Percentiles rank a stretch among this genome's conserved stretches.
Evolutionary conservation across 2,113 vertebrate species (phyloP).

Genomic region (Rhineura floridana): DNA sequence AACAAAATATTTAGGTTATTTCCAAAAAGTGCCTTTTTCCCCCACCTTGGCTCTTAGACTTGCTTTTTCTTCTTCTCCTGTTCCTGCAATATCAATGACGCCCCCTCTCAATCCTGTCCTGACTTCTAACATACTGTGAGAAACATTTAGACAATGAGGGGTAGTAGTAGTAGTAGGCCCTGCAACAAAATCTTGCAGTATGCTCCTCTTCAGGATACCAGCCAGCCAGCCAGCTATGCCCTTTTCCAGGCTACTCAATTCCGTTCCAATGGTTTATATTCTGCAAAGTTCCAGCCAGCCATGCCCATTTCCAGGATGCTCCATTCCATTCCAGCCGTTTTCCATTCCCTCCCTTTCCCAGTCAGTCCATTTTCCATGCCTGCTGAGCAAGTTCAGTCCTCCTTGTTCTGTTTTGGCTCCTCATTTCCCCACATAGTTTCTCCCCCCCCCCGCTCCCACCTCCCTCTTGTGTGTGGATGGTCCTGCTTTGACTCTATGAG

Average conservation of each 20-base stretch:
- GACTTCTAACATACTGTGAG: neutral
- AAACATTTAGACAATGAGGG: neutral
- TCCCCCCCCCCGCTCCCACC: no score
- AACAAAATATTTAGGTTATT: neutral
- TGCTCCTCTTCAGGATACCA: neutral
- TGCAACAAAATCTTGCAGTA: neutral
- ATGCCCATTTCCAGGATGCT: neutral
- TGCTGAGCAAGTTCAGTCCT: no score
- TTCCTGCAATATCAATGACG: neutral
- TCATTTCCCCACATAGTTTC: no score
- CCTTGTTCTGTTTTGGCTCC: no score
- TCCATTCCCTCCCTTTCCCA: no score
- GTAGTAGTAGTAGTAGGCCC: neutral
- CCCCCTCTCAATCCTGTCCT: neutral
- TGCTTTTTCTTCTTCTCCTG: neutral
- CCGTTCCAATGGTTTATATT: no score
- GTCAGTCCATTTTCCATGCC: no score
- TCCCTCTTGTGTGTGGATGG: no score
- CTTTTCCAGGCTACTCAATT: neutral
- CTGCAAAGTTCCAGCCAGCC: no score
- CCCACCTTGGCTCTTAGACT: conserved; percentile 4
- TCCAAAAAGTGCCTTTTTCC: neutral
- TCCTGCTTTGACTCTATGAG: no score
- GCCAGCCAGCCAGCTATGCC: neutral
- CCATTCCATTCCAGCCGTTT: neutral